phyloP scores from a whole-genome alignment of 2,113 vertebrate species.

The Phalacrocorax pelagicus region DNA sequence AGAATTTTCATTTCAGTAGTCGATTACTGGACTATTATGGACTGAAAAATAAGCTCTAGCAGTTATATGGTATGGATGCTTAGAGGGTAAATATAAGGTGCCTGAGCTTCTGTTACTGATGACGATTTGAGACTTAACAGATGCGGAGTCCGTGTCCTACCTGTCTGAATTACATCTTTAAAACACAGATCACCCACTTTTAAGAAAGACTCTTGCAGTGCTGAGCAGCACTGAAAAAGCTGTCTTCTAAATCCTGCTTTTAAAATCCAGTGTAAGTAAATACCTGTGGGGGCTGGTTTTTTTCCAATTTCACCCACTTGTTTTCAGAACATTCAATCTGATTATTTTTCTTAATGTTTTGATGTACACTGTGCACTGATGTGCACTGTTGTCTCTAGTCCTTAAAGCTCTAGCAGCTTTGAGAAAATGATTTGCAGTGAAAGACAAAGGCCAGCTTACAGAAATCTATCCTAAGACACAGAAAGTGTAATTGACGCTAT shows the following conservation, averaged over 20 bases:
- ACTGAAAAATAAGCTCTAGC: neutral
- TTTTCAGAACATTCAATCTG: neutral
- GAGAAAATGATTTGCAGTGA: neutral
- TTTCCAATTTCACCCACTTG: neutral
- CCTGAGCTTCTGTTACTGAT: neutral
- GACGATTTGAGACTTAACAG: neutral
- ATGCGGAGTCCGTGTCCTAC: neutral
- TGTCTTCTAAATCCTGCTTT: neutral
- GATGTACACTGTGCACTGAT: neutral
- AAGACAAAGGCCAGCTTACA: neutral
- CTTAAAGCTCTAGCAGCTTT: neutral
- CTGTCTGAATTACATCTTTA: neutral
- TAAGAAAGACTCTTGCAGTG: neutral
- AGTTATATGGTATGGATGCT: neutral
- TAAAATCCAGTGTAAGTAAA: neutral
- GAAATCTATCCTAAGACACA: neutral
- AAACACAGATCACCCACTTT: neutral
- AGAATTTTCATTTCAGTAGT: neutral
- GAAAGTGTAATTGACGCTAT: neutral
- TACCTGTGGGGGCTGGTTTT: neutral
- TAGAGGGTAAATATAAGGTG: neutral
- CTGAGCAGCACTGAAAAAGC: neutral
- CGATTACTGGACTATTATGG: neutral
- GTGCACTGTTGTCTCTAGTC: neutral
- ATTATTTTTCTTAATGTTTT: neutral